A percentile compares a stretch with the other conserved stretches of the same genome.
These are phyloP conservation scores for Brenthis ino DNA, from an alignment of 2,888 invertebrate species.

Conservation along the genomic window DNA sequence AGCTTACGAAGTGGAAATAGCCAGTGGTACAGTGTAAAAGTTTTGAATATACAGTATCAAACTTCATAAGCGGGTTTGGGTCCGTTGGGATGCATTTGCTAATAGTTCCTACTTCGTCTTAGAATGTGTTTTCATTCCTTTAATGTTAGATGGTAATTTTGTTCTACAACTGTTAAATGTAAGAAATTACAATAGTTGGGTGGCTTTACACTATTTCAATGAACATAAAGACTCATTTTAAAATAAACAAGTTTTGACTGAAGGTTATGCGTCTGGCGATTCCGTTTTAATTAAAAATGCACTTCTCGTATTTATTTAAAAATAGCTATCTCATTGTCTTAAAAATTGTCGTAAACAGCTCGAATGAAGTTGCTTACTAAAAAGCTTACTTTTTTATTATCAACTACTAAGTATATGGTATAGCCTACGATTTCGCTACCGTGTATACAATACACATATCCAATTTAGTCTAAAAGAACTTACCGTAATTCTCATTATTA, in stretches of 20 bases:
- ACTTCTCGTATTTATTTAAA: too few relatives aligned
- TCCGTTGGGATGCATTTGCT: slow-evolving; percentile 22
- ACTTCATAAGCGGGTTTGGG: slow-evolving; percentile 8
- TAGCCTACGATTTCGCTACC: too few relatives aligned
- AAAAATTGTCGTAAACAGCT: too few relatives aligned
- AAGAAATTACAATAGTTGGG: background rate
- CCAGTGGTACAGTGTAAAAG: slow-evolving; percentile 15
- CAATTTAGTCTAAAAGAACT: too few relatives aligned
- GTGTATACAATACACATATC: too few relatives aligned
- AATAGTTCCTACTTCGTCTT: slow-evolving; percentile 18
- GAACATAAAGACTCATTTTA: slow-evolving; percentile 5
- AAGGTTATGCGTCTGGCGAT: too few relatives aligned
- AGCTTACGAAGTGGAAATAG: slow-evolving; percentile 21
- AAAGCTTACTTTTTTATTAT: too few relatives aligned
- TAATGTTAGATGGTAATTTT: slow-evolving; percentile 8
- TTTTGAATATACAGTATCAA: slow-evolving; percentile 11
- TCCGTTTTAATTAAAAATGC: too few relatives aligned
- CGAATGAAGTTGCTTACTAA: too few relatives aligned
- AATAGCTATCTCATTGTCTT: too few relatives aligned
- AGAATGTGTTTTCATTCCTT: slow-evolving; percentile 25
- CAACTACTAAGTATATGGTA: too few relatives aligned
- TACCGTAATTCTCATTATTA: too few relatives aligned
- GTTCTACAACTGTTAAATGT: slow-evolving; percentile 15
- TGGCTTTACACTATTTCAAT: slow-evolving; percentile 7
- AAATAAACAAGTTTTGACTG: slow-evolving; percentile 8